phyloP scores from a whole-genome alignment of 2,888 invertebrate genomes.

The Drepana falcataria region DNA sequence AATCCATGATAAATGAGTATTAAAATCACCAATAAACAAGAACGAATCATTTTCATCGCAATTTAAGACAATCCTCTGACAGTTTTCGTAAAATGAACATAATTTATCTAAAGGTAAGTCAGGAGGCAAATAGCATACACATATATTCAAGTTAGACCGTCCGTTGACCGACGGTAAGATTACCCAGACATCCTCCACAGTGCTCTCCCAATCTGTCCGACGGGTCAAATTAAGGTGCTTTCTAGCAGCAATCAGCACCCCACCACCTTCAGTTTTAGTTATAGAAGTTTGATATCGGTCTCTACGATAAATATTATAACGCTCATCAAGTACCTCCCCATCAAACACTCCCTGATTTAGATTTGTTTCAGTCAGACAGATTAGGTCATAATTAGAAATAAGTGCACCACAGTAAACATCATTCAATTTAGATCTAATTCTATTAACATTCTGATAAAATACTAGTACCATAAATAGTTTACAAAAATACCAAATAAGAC shows the following conservation, averaged over 20 bases:
- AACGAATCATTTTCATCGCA: too few relatives aligned
- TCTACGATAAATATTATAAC: constrained; percentile 9
- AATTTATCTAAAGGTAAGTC: too few relatives aligned
- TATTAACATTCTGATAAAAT: constrained; percentile 8
- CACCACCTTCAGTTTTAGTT: constrained; percentile 9
- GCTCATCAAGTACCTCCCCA: constrained; percentile 7
- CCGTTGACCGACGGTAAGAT: too few relatives aligned
- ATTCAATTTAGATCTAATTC: constrained; percentile 4
- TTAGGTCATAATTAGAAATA: constrained; percentile 6
- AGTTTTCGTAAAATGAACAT: too few relatives aligned
- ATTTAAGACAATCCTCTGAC: too few relatives aligned
- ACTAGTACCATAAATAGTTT: not conserved
- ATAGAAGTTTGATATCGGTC: constrained; percentile 5
- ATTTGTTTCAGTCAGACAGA: constrained; percentile 13
- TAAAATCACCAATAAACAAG: too few relatives aligned
- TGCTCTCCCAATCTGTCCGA: too few relatives aligned
- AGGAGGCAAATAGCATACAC: too few relatives aligned
- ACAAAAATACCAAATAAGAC: too few relatives aligned
- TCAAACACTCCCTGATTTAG: constrained; percentile 7
- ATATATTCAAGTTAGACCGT: too few relatives aligned
- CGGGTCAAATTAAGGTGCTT: constrained; percentile 8
- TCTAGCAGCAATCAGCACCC: constrained; percentile 8
- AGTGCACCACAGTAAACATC: constrained; percentile 6
- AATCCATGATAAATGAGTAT: too few relatives aligned
- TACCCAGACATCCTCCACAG: too few relatives aligned